Percentiles rank a stretch among this genome's conserved stretches.
Conservation (phyloP, 2,888 invertebrate genomes). For the Ernsta delagoae region DNA sequence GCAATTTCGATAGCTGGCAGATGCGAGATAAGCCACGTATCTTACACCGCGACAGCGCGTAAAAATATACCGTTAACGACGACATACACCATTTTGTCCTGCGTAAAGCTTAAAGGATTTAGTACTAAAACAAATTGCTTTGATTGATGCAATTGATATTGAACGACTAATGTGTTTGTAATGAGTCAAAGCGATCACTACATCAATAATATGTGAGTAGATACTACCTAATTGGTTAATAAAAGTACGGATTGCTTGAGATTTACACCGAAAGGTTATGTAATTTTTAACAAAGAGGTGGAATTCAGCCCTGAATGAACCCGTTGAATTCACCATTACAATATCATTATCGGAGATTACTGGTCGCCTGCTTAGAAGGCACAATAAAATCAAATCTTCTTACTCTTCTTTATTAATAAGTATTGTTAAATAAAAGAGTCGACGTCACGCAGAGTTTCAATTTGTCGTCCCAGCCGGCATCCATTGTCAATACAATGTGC, state of each 20-base stretch:
- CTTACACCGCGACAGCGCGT: not conserved
- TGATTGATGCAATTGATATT: not conserved
- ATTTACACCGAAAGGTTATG: no score
- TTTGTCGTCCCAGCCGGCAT: conserved; percentile 5
- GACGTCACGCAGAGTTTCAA: conserved; percentile 7
- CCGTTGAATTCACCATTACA: no score
- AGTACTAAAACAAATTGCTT: conserved; percentile 5
- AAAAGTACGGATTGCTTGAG: no score
- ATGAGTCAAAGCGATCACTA: no score
- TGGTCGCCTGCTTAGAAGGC: no score
- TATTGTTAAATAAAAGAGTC: not conserved
- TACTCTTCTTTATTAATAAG: not conserved
- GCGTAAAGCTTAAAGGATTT: not conserved
- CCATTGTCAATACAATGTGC: conserved; percentile 5
- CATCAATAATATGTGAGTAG: no score
- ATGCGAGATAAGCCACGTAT: conserved; percentile 54
- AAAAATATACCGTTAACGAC: conserved; percentile 6
- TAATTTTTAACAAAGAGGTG: no score
- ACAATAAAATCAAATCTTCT: no score
- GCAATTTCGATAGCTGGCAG: conserved; percentile 51
- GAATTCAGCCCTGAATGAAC: no score
- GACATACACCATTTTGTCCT: not conserved
- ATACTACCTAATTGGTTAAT: no score
- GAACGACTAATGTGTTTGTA: not conserved
- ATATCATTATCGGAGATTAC: no score